Conservation (phyloP, 2,888 invertebrate species). For the Oligia fasciuncula region DNA sequence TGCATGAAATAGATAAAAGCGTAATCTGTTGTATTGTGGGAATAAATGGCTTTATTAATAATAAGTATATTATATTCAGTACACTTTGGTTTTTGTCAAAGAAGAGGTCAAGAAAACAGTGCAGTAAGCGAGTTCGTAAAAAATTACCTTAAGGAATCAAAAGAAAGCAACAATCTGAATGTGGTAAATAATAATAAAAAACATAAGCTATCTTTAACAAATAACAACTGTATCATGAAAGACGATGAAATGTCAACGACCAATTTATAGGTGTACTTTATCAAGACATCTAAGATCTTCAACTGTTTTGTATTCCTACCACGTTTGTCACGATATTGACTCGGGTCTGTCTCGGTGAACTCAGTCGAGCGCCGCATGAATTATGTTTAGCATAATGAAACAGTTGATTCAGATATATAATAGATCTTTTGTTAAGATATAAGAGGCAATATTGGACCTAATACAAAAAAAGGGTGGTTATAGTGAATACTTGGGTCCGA, state of each 20-base stretch:
- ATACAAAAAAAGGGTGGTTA: background rate
- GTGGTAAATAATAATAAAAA: background rate
- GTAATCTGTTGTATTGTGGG: too few species aligned
- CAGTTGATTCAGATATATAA: slow-evolving; percentile 21
- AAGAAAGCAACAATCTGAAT: background rate
- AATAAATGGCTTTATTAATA: too few species aligned
- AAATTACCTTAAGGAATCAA: background rate
- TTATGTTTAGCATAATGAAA: slow-evolving; percentile 51
- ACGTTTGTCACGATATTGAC: slow-evolving; percentile 46
- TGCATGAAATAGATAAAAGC: too few species aligned
- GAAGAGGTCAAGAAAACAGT: background rate
- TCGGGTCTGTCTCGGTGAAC: slow-evolving; percentile 40
- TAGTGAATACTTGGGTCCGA: too few species aligned
- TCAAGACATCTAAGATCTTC: slow-evolving; percentile 33
- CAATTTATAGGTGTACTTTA: slow-evolving; percentile 30
- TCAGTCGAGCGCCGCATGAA: slow-evolving; percentile 43
- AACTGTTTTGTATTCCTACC: slow-evolving; percentile 26
- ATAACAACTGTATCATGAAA: slow-evolving; percentile 6
- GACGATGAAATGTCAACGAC: slow-evolving; percentile 26
- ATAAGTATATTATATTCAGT: too few species aligned
- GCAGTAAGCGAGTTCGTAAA: background rate
- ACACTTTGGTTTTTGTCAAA: background rate
- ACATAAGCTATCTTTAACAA: background rate
- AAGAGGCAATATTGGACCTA: background rate
- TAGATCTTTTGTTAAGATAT: slow-evolving; percentile 9